phyloP scores from a whole-genome alignment of 2,888 invertebrate genomes.

The Sturmia bella region DNA sequence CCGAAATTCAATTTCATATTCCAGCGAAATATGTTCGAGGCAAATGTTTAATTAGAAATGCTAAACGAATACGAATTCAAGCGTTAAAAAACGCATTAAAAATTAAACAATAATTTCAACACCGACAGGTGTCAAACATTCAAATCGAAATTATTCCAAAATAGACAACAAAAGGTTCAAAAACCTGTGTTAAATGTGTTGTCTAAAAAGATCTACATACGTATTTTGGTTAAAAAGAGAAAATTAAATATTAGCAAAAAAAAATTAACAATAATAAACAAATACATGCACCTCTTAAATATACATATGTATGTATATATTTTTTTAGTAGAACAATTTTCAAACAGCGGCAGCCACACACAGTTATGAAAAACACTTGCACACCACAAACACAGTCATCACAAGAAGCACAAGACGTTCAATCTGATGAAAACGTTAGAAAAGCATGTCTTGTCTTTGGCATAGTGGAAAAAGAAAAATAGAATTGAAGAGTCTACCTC shows the following conservation, averaged over 20 bases:
- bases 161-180: constrained; percentile 18
- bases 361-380: constrained; percentile 28
- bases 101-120: constrained; percentile 51
- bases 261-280: neutral
- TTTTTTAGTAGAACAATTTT: constrained; percentile 53
- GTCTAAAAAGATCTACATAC: neutral
- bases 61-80: constrained; percentile 6
- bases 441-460: constrained; percentile 19
- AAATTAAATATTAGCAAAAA: constrained; percentile 29
- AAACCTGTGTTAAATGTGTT: constrained; percentile 41
- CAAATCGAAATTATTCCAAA: constrained; percentile 26
- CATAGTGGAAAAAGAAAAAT: constrained; percentile 47
- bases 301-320: too few species aligned
- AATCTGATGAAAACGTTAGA: constrained; percentile 41
- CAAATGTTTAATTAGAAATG: constrained; percentile 30
- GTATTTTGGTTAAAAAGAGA: constrained; percentile 27
- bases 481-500: constrained; percentile 79
- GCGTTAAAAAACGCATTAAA: constrained; percentile 28
- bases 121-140: constrained; percentile 26
- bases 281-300: constrained; percentile 38
- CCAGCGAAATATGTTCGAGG: neutral
- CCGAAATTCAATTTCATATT: constrained; percentile 3
- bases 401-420: constrained; percentile 50
- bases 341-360: constrained; percentile 41
- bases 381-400: neutral